phyloP scores from a whole-genome alignment of 1,140 invertebrate species.

The Drosophila orosa region DNA sequence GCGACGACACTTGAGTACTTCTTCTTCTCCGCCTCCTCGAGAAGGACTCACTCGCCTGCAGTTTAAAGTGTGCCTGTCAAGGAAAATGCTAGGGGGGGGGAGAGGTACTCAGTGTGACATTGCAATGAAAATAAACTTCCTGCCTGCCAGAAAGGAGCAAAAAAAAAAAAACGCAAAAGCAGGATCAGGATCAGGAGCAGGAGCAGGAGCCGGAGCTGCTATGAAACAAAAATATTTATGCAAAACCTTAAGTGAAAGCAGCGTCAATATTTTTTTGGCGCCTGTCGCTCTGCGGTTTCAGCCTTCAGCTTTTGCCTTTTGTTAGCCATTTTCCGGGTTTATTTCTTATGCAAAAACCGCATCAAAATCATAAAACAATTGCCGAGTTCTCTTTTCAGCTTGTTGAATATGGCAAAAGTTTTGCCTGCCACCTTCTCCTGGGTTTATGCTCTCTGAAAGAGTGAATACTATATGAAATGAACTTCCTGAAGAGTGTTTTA shows the following conservation, averaged over 20 bases:
- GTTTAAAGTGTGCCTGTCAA: conserved; percentile 46
- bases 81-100: conserved; percentile 1
- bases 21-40: conserved; percentile 3
- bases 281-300: conserved; percentile 20
- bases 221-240: conserved; percentile 76
- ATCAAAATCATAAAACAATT: conserved; percentile 48
- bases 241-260: conserved; percentile 65
- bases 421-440: neutral
- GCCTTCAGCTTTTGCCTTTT: conserved; percentile 13
- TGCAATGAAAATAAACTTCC: conserved; percentile 68
- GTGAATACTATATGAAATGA: neutral
- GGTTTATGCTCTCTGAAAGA: neutral
- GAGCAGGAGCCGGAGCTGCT: conserved; percentile 21
- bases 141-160: conserved; percentile 14
- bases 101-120: conserved; percentile 51
- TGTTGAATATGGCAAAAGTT: conserved; percentile 23
- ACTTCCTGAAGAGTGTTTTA: neutral
- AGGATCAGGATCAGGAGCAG: neutral
- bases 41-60: conserved; percentile 34
- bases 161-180: too few species aligned
- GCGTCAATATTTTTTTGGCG: conserved; percentile 56
- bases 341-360: conserved; percentile 64
- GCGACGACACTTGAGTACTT: conserved; percentile 36
- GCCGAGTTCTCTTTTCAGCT: conserved; percentile 18
- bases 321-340: conserved; percentile 49